A percentile compares a stretch with the other conserved stretches of the same genome.
These are phyloP conservation scores for Sebastes minor DNA, from an alignment of 2,797 vertebrate genomes.

Conservation along the genomic window DNA sequence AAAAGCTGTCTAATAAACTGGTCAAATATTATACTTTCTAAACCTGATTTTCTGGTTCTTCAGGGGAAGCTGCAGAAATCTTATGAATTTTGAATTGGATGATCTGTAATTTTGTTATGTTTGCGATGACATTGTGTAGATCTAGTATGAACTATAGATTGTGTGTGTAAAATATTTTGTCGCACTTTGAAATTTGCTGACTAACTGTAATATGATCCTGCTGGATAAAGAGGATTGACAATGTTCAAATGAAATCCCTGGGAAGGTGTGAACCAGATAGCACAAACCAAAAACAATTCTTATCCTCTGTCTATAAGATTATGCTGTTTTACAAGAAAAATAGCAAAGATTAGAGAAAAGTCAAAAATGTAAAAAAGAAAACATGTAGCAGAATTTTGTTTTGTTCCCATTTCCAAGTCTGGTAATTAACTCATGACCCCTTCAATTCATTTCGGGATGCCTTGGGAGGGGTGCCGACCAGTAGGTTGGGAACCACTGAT, in stretches of 20 bases:
- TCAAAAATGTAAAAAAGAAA: background rate
- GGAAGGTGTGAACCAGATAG: background rate
- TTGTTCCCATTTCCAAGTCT: no score
- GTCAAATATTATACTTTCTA: background rate
- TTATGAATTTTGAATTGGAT: slow-evolving; percentile 14
- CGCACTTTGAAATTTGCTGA: background rate
- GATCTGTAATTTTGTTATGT: background rate
- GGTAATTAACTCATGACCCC: background rate
- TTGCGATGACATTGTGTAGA: background rate
- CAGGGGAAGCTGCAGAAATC: slow-evolving; percentile 10
- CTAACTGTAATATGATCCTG: background rate
- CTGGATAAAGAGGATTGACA: background rate
- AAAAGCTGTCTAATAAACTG: slow-evolving; percentile 6
- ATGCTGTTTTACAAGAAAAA: background rate
- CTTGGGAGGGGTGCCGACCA: no score
- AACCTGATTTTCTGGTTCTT: background rate
- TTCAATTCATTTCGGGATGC: background rate
- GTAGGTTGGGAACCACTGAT: background rate
- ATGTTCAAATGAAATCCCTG: background rate
- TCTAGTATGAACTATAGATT: background rate
- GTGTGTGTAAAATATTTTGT: background rate
- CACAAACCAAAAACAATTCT: background rate
- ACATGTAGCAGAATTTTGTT: no score
- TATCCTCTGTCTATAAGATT: background rate
- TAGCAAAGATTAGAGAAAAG: background rate